These are phyloP conservation scores for Ameiurus melas DNA, from an alignment of 2,113 vertebrate genomes.

Conservation along the genomic window DNA sequence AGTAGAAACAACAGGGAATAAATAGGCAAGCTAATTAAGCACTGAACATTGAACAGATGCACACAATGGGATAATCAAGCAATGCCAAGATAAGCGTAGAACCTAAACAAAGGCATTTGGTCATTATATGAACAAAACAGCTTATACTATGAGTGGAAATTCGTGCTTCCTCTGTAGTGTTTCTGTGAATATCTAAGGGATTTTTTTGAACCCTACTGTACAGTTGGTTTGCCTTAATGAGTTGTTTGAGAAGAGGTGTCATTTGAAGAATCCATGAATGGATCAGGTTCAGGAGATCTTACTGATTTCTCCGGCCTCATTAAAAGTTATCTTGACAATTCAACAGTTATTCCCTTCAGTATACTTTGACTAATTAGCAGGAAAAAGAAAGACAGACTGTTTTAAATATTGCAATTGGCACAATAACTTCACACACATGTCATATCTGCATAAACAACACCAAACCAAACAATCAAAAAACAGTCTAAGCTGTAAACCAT, in stretches of 20 bases:
- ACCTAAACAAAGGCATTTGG: neutral
- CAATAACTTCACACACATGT: neutral
- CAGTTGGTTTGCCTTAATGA: neutral
- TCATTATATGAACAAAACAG: too few relatives aligned
- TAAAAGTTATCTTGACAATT: slow-evolving; percentile 36
- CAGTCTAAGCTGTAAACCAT: neutral
- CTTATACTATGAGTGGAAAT: neutral
- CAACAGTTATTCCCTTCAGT: slow-evolving; percentile 5
- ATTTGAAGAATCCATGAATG: neutral
- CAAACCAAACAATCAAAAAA: neutral
- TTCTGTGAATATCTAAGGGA: too few relatives aligned
- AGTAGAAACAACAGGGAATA: neutral
- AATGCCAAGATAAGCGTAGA: neutral
- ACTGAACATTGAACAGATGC: neutral
- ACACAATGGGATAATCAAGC: neutral
- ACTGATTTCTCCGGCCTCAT: neutral
- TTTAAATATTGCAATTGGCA: neutral
- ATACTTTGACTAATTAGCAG: slow-evolving; percentile 5
- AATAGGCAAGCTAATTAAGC: neutral
- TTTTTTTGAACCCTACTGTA: neutral
- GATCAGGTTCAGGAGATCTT: neutral
- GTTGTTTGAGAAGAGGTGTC: neutral
- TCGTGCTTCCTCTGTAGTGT: neutral
- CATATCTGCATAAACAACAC: neutral
- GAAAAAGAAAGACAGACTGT: neutral